These are phyloP conservation scores for Microtus montanus DNA, from an alignment of 2,113 vertebrate species.

Conservation along the genomic window DNA sequence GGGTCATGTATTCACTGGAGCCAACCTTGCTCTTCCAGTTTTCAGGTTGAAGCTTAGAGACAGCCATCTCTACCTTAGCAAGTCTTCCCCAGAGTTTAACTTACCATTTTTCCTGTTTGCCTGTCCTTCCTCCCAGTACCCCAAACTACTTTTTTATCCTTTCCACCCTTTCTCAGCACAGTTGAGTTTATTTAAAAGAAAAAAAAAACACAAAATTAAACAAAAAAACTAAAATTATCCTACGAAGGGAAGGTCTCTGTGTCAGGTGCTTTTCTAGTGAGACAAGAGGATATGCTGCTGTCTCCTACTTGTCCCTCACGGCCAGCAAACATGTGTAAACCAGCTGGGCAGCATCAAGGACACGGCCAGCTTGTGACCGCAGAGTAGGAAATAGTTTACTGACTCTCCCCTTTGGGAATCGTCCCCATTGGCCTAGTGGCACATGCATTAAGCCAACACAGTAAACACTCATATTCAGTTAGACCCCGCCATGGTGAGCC, in stretches of 20 bases:
- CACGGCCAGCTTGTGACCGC: constrained; percentile 3
- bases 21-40: not conserved
- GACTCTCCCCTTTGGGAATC: not conserved
- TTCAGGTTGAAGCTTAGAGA: not conserved
- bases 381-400: not conserved
- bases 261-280: not conserved
- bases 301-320: not conserved
- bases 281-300: not conserved
- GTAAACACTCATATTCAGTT: not conserved
- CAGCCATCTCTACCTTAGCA: no score
- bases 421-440: not conserved
- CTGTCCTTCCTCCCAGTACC: not conserved
- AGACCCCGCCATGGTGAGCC: constrained; percentile 51
- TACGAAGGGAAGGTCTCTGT: not conserved
- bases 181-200: constrained; percentile 21
- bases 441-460: constrained; percentile 55
- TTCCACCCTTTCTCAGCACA: not conserved
- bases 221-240: not conserved
- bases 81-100: not conserved
- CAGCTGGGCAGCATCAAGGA: not conserved
- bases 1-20: not conserved
- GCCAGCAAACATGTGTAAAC: not conserved
- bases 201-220: not conserved
- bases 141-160: not conserved
- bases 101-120: not conserved